Evolutionary conservation across 2,888 invertebrate species (phyloP).

Genomic region (Latheticus oryzae): DNA sequence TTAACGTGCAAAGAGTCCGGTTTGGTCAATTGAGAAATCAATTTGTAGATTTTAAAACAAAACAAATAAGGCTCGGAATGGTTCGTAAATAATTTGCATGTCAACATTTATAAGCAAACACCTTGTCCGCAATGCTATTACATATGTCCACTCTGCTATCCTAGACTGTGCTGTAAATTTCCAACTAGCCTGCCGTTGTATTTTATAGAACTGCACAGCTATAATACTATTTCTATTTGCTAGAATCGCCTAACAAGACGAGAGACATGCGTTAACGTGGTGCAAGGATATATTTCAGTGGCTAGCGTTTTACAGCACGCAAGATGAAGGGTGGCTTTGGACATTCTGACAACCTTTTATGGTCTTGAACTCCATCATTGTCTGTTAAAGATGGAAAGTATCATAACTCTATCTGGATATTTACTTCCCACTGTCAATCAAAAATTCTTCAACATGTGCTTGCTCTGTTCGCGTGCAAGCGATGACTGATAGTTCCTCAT

Average conservation of each 20-base stretch:
- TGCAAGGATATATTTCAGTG: slow-evolving; percentile 34
- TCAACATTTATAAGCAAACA: slow-evolving; percentile 61
- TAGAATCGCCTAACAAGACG: slow-evolving; percentile 43
- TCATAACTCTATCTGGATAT: too few species aligned
- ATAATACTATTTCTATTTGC: slow-evolving; percentile 44
- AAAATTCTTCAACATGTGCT: too few species aligned
- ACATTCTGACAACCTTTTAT: too few species aligned
- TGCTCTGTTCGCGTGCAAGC: too few species aligned
- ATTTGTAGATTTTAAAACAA: slow-evolving; percentile 53
- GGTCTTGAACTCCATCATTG: too few species aligned
- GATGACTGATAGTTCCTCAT: too few species aligned
- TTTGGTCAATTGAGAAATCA: slow-evolving; percentile 55
- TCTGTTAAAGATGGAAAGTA: too few species aligned
- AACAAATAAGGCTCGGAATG: slow-evolving; percentile 54
- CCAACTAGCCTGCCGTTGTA: slow-evolving; percentile 37
- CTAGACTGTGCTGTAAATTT: slow-evolving; percentile 43
- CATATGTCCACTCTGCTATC: slow-evolving; percentile 57
- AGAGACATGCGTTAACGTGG: slow-evolving; percentile 41
- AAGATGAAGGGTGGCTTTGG: too few species aligned
- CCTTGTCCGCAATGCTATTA: slow-evolving; percentile 59
- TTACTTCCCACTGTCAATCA: too few species aligned
- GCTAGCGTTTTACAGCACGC: too few species aligned
- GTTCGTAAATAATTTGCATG: slow-evolving; percentile 60
- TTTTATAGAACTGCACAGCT: slow-evolving; percentile 42
- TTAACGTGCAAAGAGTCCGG: slow-evolving; percentile 46